A percentile compares a stretch with the other conserved stretches of the same genome.
phyloP scores from a whole-genome alignment of 1,140 invertebrate species.

The Ceratina australensis region DNA sequence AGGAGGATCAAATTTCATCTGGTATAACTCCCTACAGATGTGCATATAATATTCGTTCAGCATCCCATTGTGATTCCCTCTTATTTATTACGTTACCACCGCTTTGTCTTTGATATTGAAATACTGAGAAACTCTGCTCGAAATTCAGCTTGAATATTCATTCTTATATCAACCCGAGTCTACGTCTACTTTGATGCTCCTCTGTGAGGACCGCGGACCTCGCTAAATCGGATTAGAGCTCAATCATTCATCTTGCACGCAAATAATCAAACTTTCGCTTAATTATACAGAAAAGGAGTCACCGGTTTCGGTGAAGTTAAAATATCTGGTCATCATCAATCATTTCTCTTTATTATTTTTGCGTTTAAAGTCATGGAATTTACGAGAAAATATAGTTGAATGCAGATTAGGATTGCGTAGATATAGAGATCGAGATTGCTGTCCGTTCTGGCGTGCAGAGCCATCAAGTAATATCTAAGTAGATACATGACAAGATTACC shows the following conservation, averaged over 20 bases:
- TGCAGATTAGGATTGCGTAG: too few relatives aligned
- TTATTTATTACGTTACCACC: background rate
- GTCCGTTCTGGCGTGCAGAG: too few relatives aligned
- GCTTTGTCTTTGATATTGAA: background rate
- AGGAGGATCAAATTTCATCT: constrained; percentile 1
- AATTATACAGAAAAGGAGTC: too few relatives aligned
- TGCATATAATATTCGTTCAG: background rate
- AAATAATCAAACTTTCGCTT: background rate
- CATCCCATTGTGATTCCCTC: background rate
- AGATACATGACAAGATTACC: too few relatives aligned
- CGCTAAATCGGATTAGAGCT: background rate
- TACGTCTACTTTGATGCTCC: background rate
- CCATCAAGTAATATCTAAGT: too few relatives aligned
- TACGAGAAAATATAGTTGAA: too few relatives aligned
- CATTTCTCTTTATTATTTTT: too few relatives aligned
- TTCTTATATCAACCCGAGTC: background rate
- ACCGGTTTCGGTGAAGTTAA: too few relatives aligned
- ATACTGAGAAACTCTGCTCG: background rate
- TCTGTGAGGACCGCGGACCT: background rate
- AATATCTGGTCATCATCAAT: too few relatives aligned
- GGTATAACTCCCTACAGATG: too few relatives aligned
- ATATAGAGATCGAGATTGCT: too few relatives aligned
- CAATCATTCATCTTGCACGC: background rate
- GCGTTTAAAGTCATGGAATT: too few relatives aligned
- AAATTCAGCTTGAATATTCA: constrained; percentile 9